A percentile compares a stretch with the other conserved stretches of the same genome.
Conservation (phyloP, 2,888 invertebrate genomes). For the Miltochrista miniata region DNA sequence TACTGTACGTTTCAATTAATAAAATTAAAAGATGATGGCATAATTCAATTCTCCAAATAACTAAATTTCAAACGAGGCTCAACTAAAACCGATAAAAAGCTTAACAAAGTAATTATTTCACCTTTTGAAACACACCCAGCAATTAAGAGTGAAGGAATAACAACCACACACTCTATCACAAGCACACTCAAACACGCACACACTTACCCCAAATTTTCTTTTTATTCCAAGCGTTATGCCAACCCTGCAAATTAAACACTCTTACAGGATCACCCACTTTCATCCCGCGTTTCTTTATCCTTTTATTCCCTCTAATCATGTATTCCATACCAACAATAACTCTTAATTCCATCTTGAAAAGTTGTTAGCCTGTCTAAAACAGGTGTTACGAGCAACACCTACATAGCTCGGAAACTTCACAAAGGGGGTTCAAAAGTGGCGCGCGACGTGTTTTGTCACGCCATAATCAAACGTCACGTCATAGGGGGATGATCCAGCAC, state of each 20-base stretch:
- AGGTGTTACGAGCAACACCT: constrained; percentile 16
- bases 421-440: constrained; percentile 46
- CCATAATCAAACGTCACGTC: constrained; percentile 49
- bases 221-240: background rate
- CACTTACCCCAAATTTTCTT: background rate
- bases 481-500: constrained; percentile 28
- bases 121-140: too few species aligned
- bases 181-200: too few species aligned
- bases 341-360: constrained; percentile 15
- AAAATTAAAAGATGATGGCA: too few species aligned
- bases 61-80: too few species aligned
- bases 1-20: too few species aligned
- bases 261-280: background rate
- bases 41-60: too few species aligned
- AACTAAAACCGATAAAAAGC: too few species aligned
- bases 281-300: background rate
- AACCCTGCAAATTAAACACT: background rate
- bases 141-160: background rate
- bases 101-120: too few species aligned
- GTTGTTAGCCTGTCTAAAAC: constrained; percentile 16
- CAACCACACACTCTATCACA: too few species aligned
- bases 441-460: constrained; percentile 64
- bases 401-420: constrained; percentile 36
- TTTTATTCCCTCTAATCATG: constrained; percentile 7
- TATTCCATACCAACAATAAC: constrained; percentile 14